Evolutionary conservation across 2,113 vertebrate species (phyloP), one percentile per base, ranked within the genome.

Genomic region (Urocitellus parryii): DNA sequence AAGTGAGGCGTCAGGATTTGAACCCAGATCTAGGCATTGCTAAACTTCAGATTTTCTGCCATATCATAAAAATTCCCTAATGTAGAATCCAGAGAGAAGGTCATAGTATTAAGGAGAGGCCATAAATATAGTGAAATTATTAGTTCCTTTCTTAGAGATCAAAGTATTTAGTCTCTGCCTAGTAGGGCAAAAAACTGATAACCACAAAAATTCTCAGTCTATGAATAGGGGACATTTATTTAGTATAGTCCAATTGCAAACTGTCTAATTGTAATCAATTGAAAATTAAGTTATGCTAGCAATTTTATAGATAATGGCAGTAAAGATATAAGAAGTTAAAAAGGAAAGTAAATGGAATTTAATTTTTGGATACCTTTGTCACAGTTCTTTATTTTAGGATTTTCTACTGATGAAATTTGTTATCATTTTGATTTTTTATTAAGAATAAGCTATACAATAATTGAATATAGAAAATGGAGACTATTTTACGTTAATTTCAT

Each of bases 381-480:
- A 89, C 77, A 76, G 42, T 82, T 72, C 25, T 82, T 96, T 84
- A 58, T 70, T 77, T 70, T 79, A 82, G 34, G 9, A n/a, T 42
- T 77, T 91, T 51, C 81, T 91, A 32, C 32, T 9, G 70, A 87
- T 39, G n/a, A 91, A 91, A 80, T 83, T 89, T 63, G 16, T 91
- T 97, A 53, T 85, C 83, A 91, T 92, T 93, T 89, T 89, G 39
- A 88, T 82, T 93, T 63, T 90, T 73, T 94, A 4, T 88, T 45
- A 51, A 73, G 8, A 96, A 11, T 89, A 72, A 78, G 29, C 93
- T 96, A 51, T 39, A 25, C 34, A 88, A 67, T n/a, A 90, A 67
- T 8, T 90, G 29, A 95, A 53, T 68, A 51, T 80, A 45, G 25
- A 61, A 95, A 96, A 82, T 84, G 42, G 32, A 91, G 48, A 78